These are phyloP conservation scores for Aphidius colemani DNA, from an alignment of 2,888 invertebrate genomes.

Conservation along the genomic window DNA sequence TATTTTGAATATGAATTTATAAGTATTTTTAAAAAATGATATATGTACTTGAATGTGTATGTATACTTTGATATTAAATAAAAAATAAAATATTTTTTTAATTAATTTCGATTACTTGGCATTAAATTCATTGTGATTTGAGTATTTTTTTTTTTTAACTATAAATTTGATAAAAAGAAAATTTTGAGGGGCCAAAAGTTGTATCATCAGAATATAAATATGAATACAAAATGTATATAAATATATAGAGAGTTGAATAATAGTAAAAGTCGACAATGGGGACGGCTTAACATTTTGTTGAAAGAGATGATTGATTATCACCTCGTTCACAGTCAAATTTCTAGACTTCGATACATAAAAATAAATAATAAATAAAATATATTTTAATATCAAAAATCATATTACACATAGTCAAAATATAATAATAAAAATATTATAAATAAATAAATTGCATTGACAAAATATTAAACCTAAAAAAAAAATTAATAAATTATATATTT, in stretches of 20 bases:
- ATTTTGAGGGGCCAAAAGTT: not conserved
- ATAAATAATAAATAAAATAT: conserved; percentile 3
- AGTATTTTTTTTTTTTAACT: too few relatives aligned
- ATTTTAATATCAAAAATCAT: conserved; percentile 4
- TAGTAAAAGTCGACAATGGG: conserved; percentile 34
- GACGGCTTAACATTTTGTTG: conserved; percentile 36
- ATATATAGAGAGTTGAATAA: conserved; percentile 26
- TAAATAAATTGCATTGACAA: not conserved
- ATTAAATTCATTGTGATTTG: conserved; percentile 18
- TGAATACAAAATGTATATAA: conserved; percentile 19
- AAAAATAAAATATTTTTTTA: conserved; percentile 8
- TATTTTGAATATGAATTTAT: not conserved
- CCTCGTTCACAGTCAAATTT: conserved; percentile 24
- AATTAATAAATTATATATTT: not conserved
- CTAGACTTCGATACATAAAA: not conserved
- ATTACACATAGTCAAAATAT: too few relatives aligned
- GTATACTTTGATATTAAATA: not conserved
- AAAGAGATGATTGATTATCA: conserved; percentile 38
- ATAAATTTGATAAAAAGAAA: too few relatives aligned
- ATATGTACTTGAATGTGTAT: not conserved
- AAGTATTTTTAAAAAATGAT: not conserved
- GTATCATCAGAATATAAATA: conserved; percentile 11
- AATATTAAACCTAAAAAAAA: not conserved
- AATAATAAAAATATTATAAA: conserved; percentile 7
- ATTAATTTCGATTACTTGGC: conserved; percentile 37